Conservation (phyloP, 2,888 invertebrate species). For the Luffia ferchaultella region DNA sequence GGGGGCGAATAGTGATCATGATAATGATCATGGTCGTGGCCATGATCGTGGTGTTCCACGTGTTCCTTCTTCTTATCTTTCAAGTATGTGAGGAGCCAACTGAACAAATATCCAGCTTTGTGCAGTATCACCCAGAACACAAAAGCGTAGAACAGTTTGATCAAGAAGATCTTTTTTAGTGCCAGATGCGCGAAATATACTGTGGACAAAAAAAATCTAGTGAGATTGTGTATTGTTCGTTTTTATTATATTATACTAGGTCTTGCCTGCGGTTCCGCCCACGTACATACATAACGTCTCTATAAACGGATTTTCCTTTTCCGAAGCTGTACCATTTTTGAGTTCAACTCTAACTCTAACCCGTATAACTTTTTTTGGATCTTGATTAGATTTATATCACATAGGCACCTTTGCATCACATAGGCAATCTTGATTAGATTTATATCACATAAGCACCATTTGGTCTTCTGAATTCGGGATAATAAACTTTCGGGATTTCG, state of each 20-base stretch:
- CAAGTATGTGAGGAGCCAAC: constrained; percentile 47
- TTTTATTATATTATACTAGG: constrained; percentile 1
- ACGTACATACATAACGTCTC: not conserved
- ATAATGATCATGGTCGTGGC: constrained; percentile 22
- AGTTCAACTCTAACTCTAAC: constrained; percentile 2
- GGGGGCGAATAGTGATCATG: constrained; percentile 18
- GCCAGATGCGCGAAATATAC: constrained; percentile 49
- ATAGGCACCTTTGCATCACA: too few species aligned
- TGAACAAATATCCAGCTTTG: constrained; percentile 53
- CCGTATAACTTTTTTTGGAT: constrained; percentile 10
- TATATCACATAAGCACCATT: too few species aligned
- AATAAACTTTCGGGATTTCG: too few species aligned
- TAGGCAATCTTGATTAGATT: constrained; percentile 10
- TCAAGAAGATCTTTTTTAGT: constrained; percentile 49
- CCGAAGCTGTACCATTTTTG: too few species aligned
- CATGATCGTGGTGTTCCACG: constrained; percentile 24
- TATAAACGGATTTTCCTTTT: constrained; percentile 9
- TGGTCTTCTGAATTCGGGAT: too few species aligned
- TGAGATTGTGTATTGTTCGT: not conserved
- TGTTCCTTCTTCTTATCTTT: constrained; percentile 41
- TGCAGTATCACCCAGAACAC: constrained; percentile 48
- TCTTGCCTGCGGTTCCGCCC: constrained; percentile 1
- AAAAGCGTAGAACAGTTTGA: constrained; percentile 50
- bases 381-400: constrained; percentile 7
- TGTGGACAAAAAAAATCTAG: constrained; percentile 22